These are phyloP conservation scores for Anthonomus grandis DNA, from an alignment of 1,140 invertebrate genomes.

Conservation along the genomic window DNA sequence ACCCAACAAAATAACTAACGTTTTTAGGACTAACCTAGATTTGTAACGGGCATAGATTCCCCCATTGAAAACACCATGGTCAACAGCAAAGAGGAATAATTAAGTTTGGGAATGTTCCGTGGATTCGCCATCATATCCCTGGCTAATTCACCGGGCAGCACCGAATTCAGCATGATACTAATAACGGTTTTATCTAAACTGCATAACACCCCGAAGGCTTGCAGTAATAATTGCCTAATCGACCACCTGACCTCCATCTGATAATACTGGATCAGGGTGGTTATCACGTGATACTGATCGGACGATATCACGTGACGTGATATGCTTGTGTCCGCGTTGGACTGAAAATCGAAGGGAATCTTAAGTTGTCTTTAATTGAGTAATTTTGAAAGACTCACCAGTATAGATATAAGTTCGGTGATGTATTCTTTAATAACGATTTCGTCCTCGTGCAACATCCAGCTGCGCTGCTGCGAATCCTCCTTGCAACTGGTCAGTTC, in stretches of 20 bases:
- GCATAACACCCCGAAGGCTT: slow-evolving; percentile 85
- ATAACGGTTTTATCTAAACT: slow-evolving; percentile 75
- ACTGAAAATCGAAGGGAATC: slow-evolving; percentile 52
- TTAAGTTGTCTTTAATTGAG: background rate
- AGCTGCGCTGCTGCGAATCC: slow-evolving; percentile 89
- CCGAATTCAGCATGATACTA: slow-evolving; percentile 77
- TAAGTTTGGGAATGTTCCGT: slow-evolving; percentile 65
- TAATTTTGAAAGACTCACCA: slow-evolving; percentile 57
- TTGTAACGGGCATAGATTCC: slow-evolving; percentile 78
- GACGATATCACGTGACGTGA: slow-evolving; percentile 72
- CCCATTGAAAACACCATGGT: slow-evolving; percentile 86
- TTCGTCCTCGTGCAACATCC: slow-evolving; percentile 91
- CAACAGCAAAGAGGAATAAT: slow-evolving; percentile 73
- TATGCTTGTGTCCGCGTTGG: slow-evolving; percentile 80
- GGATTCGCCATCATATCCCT: slow-evolving; percentile 72
- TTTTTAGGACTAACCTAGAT: slow-evolving; percentile 62
- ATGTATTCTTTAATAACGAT: slow-evolving; percentile 78
- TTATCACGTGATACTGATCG: slow-evolving; percentile 72
- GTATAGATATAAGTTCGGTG: slow-evolving; percentile 78
- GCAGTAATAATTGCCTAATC: slow-evolving; percentile 72
- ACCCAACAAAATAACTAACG: background rate
- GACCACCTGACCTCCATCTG: slow-evolving; percentile 88
- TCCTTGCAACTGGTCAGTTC: slow-evolving; percentile 84
- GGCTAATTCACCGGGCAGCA: slow-evolving; percentile 83
- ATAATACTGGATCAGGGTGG: slow-evolving; percentile 81